Evolutionary conservation across 35 echinoderm and acorn worm species (phyloP).

Genomic region (Acanthaster planci): DNA sequence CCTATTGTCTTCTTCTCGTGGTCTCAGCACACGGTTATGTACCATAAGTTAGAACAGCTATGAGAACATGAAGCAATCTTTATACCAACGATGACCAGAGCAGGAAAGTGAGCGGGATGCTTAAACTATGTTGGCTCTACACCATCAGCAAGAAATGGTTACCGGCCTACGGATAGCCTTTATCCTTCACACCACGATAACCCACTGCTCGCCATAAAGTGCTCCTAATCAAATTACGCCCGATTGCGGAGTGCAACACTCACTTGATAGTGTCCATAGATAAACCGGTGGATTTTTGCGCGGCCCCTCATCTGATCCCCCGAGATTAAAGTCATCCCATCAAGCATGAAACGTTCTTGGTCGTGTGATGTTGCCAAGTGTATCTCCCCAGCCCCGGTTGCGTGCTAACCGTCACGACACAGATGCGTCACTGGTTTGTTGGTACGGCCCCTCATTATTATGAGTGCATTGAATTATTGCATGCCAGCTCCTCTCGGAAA

Average conservation of each 20-base stretch:
- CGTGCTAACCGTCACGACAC: not conserved
- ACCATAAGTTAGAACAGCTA: too few relatives aligned
- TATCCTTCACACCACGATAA: too few relatives aligned
- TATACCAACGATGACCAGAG: too few relatives aligned
- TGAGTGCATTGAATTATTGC: not conserved
- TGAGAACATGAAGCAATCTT: too few relatives aligned
- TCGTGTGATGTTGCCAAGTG: not conserved
- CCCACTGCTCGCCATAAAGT: constrained; percentile 6
- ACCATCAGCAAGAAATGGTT: too few relatives aligned
- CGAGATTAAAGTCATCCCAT: constrained; percentile 3
- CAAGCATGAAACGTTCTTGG: not conserved
- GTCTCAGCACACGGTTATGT: too few relatives aligned
- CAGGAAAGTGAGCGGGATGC: too few relatives aligned
- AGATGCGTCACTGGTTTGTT: not conserved
- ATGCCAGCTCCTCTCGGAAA: not conserved
- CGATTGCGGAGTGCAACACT: not conserved
- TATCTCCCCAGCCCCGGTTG: too few relatives aligned
- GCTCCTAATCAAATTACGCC: constrained; percentile 5
- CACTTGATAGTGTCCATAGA: not conserved
- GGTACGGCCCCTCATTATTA: not conserved
- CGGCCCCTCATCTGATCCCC: not conserved
- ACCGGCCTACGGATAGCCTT: too few relatives aligned
- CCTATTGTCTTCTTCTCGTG: too few relatives aligned
- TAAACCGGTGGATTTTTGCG: not conserved
- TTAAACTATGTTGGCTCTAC: too few relatives aligned